Base-by-base conservation (phyloP, 2,888 invertebrate species). In the Protonemura montana region DNA sequence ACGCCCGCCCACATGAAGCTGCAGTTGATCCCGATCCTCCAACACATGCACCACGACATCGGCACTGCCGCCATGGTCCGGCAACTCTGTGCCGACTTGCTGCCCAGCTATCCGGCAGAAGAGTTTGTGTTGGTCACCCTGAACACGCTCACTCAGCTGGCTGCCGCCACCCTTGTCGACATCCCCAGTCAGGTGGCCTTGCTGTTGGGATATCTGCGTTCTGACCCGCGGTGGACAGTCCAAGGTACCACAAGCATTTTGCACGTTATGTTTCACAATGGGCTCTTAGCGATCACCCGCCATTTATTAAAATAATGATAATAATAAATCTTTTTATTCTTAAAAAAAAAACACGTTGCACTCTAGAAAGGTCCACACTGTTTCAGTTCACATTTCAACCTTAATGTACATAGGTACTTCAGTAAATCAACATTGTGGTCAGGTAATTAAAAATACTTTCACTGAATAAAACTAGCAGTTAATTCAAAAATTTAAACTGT, bases 1-100 rank as follows among this genome's bases (percentile, higher is more conserved):
- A 98, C 98, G 0, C 98, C 98, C 0, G 96, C 98, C 2, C 97
- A 97, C 86, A 96, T 98, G 92, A 97, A 99, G 91, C 92, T 98
- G 29, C 95, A 97, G 89, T 93, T 99, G 6, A 97, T 99, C 86
- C 96, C 98, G 0, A 97, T 98, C 81, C 92, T 99, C 86, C 95
- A 97, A 89, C 97, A 98, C 90, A 98, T 98, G 94, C 97, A 98
- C 91, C 98, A 98, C 89, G 97, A 94, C 90, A 92, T 93, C 90
- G 94, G 94, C 77, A 95, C 96, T 87, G 95, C 96, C 0, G 93
- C 95, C 87, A 95, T 95, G 91, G 96, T 96, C 0, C 93, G 96
- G 87, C 93, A 94, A 86, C 91, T 97, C 1, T 97, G 97, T 89
- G 93, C 95, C 87, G 94, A 95, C 89, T 92, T 97, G 76, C 91